Evolutionary conservation across 2,113 vertebrate species (phyloP), one percentile per base, ranked within the genome.

Genomic region (Bufo gargarizans): DNA sequence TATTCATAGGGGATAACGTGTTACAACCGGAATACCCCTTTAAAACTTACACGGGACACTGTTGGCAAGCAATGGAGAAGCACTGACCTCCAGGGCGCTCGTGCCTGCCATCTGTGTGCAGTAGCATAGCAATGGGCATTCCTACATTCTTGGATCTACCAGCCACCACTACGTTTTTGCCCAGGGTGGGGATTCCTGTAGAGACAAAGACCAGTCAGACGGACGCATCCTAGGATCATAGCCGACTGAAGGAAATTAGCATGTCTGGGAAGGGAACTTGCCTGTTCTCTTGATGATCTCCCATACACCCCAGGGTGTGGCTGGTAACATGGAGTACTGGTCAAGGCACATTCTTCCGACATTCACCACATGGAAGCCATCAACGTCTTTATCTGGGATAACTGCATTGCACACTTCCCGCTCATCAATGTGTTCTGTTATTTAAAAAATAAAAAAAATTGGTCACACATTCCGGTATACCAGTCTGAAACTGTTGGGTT

Each of bases 81-180:
- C 22, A 67, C 87, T 90, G 84, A 99, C 98, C 98, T 94, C 98
- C 98, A 0, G 98, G 98, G 0, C 98, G 95, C 89, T 99, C 98
- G 0, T 99, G 98, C 0, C 94, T 91, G 3, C 98, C 97, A 0
- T 99, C 98, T 0, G 98, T 98, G 22, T 99, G 98, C 4, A 99
- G 96, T 45, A 99, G 90, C 98, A 99, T 99, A 1, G 98, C 98
- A 0, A 99, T 99, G 53, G 98, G 98, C 98, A 99, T 99, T 0
- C 98, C 98, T 33, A 99, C 98, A 0, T 99, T 99, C 93, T 99
- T 99, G 0, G 98, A 99, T 77, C 98, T 95, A 53, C 98, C 98
- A 0, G 97, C 97, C 82, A 99, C 98, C 45, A 99, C 93, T 11
- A 99, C 98, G 0, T 99, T 99, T 94, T 97, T 99, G 47, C 98